A percentile compares a stretch with the other conserved stretches of the same genome.
These are phyloP conservation scores for Gymnosoma rotundatum DNA, from an alignment of 2,888 invertebrate species.

Conservation along the genomic window DNA sequence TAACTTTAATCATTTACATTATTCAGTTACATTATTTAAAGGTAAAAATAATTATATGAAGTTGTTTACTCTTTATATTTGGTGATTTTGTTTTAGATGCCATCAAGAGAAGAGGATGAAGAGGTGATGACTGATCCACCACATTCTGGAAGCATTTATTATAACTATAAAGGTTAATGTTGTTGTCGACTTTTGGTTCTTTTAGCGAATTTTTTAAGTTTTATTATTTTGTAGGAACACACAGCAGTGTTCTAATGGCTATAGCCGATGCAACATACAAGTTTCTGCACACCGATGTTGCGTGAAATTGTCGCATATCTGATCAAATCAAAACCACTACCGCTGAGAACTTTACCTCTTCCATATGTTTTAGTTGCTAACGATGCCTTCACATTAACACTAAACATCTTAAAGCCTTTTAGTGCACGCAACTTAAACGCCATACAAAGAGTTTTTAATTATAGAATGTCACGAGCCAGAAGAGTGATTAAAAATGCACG, in stretches of 20 bases:
- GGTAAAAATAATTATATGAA: too few relatives aligned
- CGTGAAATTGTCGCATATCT: constrained; percentile 14
- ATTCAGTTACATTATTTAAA: too few relatives aligned
- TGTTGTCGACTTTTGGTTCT: not conserved
- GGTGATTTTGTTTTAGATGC: too few relatives aligned
- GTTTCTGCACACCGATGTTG: not conserved
- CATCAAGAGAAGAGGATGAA: too few relatives aligned
- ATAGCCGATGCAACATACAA: constrained; percentile 17
- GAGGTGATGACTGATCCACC: not conserved
- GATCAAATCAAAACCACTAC: constrained; percentile 12
- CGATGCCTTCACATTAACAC: constrained; percentile 16
- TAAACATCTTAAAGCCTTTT: constrained; percentile 18
- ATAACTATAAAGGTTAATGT: not conserved
- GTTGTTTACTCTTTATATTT: too few relatives aligned
- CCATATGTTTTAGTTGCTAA: constrained; percentile 29
- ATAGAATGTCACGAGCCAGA: too few relatives aligned
- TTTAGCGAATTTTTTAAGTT: too few relatives aligned
- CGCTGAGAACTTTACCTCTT: constrained; percentile 2
- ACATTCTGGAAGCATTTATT: too few relatives aligned
- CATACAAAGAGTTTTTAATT: too few relatives aligned
- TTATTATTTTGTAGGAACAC: not conserved
- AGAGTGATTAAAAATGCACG: too few relatives aligned
- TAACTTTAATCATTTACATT: too few relatives aligned
- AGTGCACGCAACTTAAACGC: constrained; percentile 3
- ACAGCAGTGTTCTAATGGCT: constrained; percentile 34